Base-by-base conservation (phyloP, 1,140 invertebrate species). In the Venustaconcha ellipsiformis region DNA sequence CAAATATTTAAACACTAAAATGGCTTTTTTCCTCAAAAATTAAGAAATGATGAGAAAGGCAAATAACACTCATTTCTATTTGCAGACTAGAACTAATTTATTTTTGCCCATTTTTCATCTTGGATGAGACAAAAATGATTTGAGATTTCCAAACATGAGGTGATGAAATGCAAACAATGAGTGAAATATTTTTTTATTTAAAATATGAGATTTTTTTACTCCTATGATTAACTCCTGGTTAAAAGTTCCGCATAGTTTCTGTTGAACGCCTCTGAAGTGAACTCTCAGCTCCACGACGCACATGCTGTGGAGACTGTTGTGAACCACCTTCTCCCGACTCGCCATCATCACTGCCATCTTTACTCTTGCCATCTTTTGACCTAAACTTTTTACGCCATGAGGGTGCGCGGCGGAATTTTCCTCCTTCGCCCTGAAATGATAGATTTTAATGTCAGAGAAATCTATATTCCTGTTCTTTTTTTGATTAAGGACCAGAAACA, bases 341-440 rank as follows among this genome's bases (percentile, higher is more conserved):
- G 30, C 74, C 84, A 30, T 80, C 82, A 37, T 82, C 84, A 37
- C 78, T 74, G 18, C 80, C 81, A 30, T 84, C 79, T 23, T 81
- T 82, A 70, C 82, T 83, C 64, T 79, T 80, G 37, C 37, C 37
- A 56, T 88, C 88, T 73, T 88, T 89, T 63, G 70, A 82, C 30
- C 86, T 78, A 80, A 88, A 89, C 70, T 89, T 89, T 73, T 89
- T 89, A 62, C 87, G 80, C 88, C 88, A 89, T 56, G 87, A 89
- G 72, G 87, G 87, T 73, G 84, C 85, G 76, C 88, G 79, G 62
- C 84, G 82, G 57, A 88, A 83, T 79, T 83, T 88, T 58, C 86
- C 86, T 72, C 86, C 86, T 75, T 89, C 88, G 76, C 87, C 86
- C 87, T 88, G 74, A 14, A 75, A 75, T 69, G 58, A 23, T 17